A percentile compares a stretch with the other conserved stretches of the same genome.
Evolutionary conservation across 2,888 invertebrate genomes (phyloP).

Genomic region (Leucoma salicis): DNA sequence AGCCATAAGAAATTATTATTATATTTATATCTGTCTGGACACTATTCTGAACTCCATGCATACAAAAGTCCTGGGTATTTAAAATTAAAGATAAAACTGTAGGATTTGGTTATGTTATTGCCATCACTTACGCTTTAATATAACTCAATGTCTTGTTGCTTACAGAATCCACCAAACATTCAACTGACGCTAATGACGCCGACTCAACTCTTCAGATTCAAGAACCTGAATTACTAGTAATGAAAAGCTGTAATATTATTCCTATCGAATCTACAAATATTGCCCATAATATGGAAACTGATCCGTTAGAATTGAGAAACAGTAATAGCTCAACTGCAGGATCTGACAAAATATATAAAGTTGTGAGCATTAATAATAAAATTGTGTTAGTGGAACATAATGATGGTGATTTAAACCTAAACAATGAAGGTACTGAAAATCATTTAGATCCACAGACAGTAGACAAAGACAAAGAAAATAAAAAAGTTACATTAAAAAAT

Average conservation of each 20-base stretch:
- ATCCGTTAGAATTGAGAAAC: neutral
- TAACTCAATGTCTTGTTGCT: neutral
- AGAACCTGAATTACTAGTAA: neutral
- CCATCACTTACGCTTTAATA: too few species aligned
- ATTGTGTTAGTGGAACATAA: neutral
- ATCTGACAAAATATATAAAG: neutral
- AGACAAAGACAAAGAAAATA: neutral
- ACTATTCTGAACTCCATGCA: too few species aligned
- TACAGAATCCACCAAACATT: neutral
- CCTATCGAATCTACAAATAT: neutral
- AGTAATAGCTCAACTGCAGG: neutral
- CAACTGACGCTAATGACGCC: neutral
- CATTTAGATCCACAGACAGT: neutral
- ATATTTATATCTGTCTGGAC: too few species aligned
- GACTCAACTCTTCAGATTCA: neutral
- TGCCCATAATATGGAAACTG: neutral
- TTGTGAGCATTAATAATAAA: neutral
- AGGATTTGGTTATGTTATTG: too few species aligned
- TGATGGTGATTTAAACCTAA: neutral
- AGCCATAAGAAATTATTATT: too few species aligned
- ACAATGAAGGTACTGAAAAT: neutral
- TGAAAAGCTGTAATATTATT: neutral
- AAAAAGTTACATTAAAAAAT: neutral
- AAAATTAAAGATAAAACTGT: too few species aligned
- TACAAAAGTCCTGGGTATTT: too few species aligned